phyloP scores from a whole-genome alignment of 2,888 invertebrate species.

The Baccha elongata region DNA sequence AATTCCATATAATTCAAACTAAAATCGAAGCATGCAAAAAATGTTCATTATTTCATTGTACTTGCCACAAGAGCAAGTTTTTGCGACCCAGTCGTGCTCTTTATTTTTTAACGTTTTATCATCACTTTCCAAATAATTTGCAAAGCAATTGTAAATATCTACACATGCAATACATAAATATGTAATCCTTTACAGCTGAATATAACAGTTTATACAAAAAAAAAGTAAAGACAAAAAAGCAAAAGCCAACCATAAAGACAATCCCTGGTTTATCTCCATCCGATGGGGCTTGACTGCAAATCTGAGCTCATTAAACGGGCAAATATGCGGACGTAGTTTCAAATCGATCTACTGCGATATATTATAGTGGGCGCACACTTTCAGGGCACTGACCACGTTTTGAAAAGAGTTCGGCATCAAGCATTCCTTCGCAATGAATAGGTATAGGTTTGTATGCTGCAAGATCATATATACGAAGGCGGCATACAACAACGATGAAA shows the following conservation, averaged over 20 bases:
- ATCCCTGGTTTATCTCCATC: conserved; percentile 31
- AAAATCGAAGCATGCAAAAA: too few relatives aligned
- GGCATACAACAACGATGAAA: not conserved
- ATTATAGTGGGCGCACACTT: conserved; percentile 29
- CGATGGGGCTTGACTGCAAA: conserved; percentile 10
- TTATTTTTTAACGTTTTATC: too few relatives aligned
- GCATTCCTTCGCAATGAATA: conserved; percentile 58
- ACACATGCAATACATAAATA: too few relatives aligned
- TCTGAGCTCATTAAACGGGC: conserved; percentile 32
- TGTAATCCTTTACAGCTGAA: not conserved
- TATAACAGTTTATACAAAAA: not conserved
- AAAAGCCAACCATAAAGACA: not conserved
- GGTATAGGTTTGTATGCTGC: not conserved
- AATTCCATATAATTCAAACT: too few relatives aligned
- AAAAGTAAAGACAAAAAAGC: too few relatives aligned
- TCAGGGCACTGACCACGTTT: conserved; percentile 56
- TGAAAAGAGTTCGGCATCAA: conserved; percentile 32
- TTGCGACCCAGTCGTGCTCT: too few relatives aligned
- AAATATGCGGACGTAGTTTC: conserved; percentile 57
- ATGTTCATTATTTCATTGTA: too few relatives aligned
- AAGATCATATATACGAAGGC: not conserved
- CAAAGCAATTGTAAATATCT: too few relatives aligned
- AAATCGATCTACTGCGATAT: conserved; percentile 41
- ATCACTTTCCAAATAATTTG: too few relatives aligned
- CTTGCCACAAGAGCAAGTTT: too few relatives aligned